Evolutionary conservation across 2,888 invertebrate genomes (phyloP).

Genomic region (Lymantria monacha): DNA sequence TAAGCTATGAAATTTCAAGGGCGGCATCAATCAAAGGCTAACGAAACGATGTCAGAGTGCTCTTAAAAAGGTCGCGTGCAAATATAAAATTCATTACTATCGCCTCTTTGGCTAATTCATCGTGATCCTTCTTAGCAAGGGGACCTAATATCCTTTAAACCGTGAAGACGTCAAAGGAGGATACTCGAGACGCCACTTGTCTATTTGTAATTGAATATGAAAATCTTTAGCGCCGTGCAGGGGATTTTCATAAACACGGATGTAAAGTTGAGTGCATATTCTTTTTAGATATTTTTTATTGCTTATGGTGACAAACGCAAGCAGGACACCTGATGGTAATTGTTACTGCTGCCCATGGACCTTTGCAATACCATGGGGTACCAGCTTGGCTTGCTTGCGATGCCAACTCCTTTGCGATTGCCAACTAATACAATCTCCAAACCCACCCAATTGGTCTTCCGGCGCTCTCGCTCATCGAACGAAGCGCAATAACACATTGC

Average conservation of each 20-base stretch:
- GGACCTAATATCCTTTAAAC: constrained; percentile 70
- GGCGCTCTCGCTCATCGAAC: too few relatives aligned
- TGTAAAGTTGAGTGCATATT: constrained; percentile 15
- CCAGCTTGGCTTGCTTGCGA: too few relatives aligned
- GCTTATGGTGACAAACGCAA: too few relatives aligned
- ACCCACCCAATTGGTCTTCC: too few relatives aligned
- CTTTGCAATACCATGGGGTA: too few relatives aligned
- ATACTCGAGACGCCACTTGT: constrained; percentile 75
- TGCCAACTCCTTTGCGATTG: too few relatives aligned
- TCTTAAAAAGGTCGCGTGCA: constrained; percentile 44
- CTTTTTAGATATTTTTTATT: too few relatives aligned
- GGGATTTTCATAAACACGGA: constrained; percentile 39
- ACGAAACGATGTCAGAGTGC: constrained; percentile 31
- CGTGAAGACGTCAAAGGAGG: constrained; percentile 73
- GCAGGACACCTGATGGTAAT: too few relatives aligned
- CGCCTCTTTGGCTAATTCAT: constrained; percentile 58
- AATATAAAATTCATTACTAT: constrained; percentile 60
- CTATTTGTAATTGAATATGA: constrained; percentile 82
- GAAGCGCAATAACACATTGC: too few relatives aligned
- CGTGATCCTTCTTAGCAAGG: constrained; percentile 43
- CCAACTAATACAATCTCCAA: too few relatives aligned
- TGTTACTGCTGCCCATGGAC: too few relatives aligned
- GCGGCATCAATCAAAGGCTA: constrained; percentile 37
- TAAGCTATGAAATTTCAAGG: constrained; percentile 31
- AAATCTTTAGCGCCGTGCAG: constrained; percentile 68